Percentiles rank a stretch among this genome's conserved stretches.
Evolutionary conservation across 2,797 vertebrate species (phyloP).

Genomic region (Sebastiscus tertius): DNA sequence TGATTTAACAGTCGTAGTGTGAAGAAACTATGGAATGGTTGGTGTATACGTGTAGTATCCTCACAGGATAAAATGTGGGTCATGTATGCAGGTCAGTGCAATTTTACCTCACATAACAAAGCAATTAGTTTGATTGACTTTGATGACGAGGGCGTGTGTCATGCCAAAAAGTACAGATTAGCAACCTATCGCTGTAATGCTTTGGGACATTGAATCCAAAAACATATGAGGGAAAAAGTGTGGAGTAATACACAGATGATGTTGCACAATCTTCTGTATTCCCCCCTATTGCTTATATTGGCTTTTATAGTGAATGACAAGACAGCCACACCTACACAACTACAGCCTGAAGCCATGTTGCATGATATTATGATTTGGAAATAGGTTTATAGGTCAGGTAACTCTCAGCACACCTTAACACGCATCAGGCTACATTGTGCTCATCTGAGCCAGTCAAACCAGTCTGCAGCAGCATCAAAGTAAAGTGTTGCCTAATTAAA

Average conservation of each 20-base stretch:
- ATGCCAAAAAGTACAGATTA: neutral
- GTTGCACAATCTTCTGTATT: constrained; percentile 27
- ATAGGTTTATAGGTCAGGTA: constrained; percentile 10
- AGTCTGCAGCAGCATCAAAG: constrained; percentile 32
- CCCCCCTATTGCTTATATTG: neutral
- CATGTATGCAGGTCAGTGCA: neutral
- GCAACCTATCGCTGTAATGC: rapidly evolving
- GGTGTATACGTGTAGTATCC: neutral
- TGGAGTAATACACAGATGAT: neutral
- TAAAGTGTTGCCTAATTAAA: neutral
- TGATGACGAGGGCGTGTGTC: neutral
- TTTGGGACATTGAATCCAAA: neutral
- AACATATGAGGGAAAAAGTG: neutral
- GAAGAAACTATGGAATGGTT: neutral
- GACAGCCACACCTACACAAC: constrained; percentile 47
- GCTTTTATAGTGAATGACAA: neutral
- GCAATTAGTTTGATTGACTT: neutral
- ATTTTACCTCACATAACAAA: neutral
- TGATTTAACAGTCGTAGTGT: neutral
- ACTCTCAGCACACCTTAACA: constrained; percentile 29
- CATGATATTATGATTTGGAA: constrained; percentile 5
- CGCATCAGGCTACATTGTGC: neutral
- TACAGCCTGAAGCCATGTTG: constrained; percentile 9
- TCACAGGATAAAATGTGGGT: neutral
- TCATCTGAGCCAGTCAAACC: constrained; percentile 55